These are phyloP conservation scores for Tipula lateralis DNA, from an alignment of 2,888 invertebrate species.

Conservation along the genomic window DNA sequence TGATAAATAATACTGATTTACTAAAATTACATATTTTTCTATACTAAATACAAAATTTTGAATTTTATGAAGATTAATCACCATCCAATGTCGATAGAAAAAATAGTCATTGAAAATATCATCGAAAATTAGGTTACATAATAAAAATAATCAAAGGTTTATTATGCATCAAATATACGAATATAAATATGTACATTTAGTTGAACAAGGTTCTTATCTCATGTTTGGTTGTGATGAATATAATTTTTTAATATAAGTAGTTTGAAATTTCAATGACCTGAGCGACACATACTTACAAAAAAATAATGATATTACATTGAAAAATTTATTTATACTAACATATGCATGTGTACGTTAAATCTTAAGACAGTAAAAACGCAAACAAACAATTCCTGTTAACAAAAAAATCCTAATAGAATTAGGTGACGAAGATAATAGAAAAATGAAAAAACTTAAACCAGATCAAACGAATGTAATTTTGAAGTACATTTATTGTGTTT, in stretches of 20 bases:
- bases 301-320: no score
- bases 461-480: background rate
- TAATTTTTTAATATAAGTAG: no score
- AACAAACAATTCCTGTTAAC: background rate
- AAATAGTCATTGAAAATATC: background rate
- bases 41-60: no score
- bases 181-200: background rate
- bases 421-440: no score
- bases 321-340: background rate
- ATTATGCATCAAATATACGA: no score
- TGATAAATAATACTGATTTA: no score
- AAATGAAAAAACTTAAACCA: background rate
- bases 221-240: background rate
- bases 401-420: background rate
- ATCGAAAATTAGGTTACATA: background rate
- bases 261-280: no score
- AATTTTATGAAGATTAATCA: no score
- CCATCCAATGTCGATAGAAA: background rate
- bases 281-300: no score
- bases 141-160: background rate
- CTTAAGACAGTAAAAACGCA: no score
- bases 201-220: constrained; percentile 11
- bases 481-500: no score
- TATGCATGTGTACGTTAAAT: background rate
- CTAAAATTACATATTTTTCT: no score